These are phyloP conservation scores for Sceliomorpha sp. DNA, from an alignment of 2,888 invertebrate genomes.

Conservation along the genomic window DNA sequence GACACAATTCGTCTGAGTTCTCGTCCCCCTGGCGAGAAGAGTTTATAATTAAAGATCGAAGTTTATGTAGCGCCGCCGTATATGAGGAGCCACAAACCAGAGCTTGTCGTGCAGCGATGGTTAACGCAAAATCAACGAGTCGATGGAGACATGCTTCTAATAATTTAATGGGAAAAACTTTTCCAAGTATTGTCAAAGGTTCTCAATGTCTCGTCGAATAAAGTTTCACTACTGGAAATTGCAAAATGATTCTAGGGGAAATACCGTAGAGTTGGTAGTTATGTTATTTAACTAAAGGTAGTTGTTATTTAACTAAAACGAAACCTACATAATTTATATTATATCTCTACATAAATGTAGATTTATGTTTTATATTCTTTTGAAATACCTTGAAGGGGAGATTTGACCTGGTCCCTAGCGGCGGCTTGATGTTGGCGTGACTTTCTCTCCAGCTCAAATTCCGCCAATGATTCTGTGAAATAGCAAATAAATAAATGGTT, in stretches of 20 bases:
- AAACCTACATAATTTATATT: too few species aligned
- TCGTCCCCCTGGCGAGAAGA: constrained; percentile 62
- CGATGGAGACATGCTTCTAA: constrained; percentile 30
- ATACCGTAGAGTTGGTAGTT: background rate
- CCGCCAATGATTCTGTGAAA: constrained; percentile 90
- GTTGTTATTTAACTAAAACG: too few species aligned
- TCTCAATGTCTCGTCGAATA: constrained; percentile 39
- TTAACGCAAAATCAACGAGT: constrained; percentile 35
- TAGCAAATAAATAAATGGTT: constrained; percentile 65
- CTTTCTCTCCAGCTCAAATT: constrained; percentile 93
- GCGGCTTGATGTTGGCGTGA: constrained; percentile 88
- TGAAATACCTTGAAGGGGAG: constrained; percentile 87
- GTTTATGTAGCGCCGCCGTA: constrained; percentile 65
- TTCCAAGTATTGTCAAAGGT: constrained; percentile 44
- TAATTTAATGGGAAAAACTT: constrained; percentile 53
- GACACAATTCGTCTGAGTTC: constrained; percentile 56
- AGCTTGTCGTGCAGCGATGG: constrained; percentile 49
- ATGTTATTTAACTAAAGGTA: too few species aligned
- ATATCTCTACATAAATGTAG: too few species aligned
- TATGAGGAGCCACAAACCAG: constrained; percentile 55
- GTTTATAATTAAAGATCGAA: constrained; percentile 78
- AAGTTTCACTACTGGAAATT: constrained; percentile 49
- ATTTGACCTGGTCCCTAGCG: constrained; percentile 90
- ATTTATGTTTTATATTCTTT: constrained; percentile 13
- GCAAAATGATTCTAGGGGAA: constrained; percentile 14